phyloP scores from a whole-genome alignment of 2,888 invertebrate genomes.

The Hyalella azteca region DNA sequence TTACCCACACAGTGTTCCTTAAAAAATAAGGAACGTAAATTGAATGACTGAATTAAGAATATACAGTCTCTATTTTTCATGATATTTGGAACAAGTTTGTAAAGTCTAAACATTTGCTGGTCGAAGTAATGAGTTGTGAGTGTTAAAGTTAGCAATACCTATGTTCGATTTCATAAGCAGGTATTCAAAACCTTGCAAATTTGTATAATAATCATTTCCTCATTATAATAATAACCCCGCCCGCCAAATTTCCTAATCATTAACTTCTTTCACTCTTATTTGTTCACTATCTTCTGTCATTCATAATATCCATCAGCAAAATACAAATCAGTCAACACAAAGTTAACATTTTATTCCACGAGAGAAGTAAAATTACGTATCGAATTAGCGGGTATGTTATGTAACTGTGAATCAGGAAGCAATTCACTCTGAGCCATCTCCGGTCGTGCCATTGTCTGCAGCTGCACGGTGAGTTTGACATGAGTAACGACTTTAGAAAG shows the following conservation, averaged over 20 bases:
- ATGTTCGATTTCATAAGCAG: no score
- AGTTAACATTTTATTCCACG: background rate
- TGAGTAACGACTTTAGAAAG: constrained; percentile 25
- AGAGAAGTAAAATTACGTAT: background rate
- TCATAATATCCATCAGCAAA: background rate
- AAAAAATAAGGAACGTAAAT: no score
- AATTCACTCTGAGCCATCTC: background rate
- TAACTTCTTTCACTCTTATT: no score
- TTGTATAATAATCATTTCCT: background rate
- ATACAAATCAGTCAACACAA: background rate
- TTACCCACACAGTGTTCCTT: no score
- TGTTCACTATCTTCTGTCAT: no score
- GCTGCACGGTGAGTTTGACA: background rate
- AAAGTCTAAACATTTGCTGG: no score
- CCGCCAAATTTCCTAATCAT: background rate
- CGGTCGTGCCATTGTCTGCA: background rate
- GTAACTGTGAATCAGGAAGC: background rate
- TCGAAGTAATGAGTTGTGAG: no score
- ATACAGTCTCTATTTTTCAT: no score
- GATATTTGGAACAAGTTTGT: no score
- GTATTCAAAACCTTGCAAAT: no score
- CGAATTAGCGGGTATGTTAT: background rate
- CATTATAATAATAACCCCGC: background rate
- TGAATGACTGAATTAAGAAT: no score
- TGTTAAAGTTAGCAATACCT: no score